Percentiles rank a stretch among this genome's conserved stretches.
These are phyloP conservation scores for Leptopilina syphax DNA, from an alignment of 2,888 invertebrate species.

Conservation along the genomic window DNA sequence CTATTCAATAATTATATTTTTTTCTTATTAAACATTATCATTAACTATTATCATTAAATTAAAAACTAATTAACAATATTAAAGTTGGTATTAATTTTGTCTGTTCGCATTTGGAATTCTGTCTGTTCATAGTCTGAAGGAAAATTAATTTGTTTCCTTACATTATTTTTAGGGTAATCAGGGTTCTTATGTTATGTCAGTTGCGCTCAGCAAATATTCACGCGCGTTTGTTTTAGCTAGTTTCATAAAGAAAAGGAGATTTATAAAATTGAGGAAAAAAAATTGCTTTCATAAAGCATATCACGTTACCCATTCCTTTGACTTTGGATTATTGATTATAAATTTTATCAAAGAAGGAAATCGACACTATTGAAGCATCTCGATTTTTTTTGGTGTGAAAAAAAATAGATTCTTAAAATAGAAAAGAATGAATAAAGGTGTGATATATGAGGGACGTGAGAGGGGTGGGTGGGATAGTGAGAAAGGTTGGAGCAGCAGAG, in stretches of 20 bases:
- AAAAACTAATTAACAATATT: no score
- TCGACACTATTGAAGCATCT: slow-evolving; percentile 25
- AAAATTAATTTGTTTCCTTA: no score
- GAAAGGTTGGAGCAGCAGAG: slow-evolving; percentile 19
- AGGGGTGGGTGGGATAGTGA: neutral
- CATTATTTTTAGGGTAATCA: no score
- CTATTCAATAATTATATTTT: neutral
- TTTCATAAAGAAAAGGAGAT: neutral
- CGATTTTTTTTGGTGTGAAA: slow-evolving; percentile 10
- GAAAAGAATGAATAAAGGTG: slow-evolving; percentile 24
- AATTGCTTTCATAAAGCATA: neutral
- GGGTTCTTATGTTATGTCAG: no score
- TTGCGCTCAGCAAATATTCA: no score
- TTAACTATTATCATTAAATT: no score
- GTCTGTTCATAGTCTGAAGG: no score
- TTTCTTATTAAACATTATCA: neutral
- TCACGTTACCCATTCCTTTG: neutral
- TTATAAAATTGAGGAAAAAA: neutral
- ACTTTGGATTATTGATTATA: slow-evolving; percentile 31
- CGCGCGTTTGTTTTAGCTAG: no score
- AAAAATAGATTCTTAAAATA: slow-evolving; percentile 20
- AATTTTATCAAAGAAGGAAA: slow-evolving; percentile 19
- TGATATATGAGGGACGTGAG: slow-evolving; percentile 11
- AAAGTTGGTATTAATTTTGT: no score
- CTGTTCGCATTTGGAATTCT: no score